Conservation (phyloP, 2,888 invertebrate genomes). For the Eupithecia subumbrata region DNA sequence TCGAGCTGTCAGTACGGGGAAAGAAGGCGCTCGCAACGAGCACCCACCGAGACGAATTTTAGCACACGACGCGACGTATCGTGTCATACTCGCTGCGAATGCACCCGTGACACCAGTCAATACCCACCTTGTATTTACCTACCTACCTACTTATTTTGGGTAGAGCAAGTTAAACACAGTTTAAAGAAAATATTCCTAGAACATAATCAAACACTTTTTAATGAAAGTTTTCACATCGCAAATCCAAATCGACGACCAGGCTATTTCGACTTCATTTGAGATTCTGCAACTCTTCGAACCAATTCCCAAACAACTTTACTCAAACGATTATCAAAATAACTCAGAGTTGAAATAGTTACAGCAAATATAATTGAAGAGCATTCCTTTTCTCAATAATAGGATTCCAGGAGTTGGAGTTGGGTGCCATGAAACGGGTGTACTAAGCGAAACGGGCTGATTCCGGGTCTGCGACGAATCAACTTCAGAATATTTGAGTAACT, state of each 20-base stretch:
- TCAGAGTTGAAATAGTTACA: neutral
- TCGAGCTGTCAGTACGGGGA: too few relatives aligned
- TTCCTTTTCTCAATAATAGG: neutral
- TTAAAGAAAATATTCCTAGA: neutral
- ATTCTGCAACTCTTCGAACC: neutral
- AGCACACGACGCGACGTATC: too few relatives aligned
- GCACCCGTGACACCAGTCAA: too few relatives aligned
- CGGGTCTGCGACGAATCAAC: too few relatives aligned
- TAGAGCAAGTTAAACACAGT: neutral
- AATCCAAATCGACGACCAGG: neutral
- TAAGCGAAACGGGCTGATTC: too few relatives aligned
- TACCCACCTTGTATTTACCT: neutral
- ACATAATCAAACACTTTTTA: neutral
- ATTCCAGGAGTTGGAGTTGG: too few relatives aligned
- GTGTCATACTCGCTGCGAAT: too few relatives aligned
- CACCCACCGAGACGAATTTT: too few relatives aligned
- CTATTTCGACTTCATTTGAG: neutral
- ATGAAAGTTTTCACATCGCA: neutral
- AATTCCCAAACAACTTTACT: neutral
- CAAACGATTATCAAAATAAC: neutral
- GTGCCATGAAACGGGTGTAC: too few relatives aligned
- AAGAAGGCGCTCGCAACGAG: too few relatives aligned
- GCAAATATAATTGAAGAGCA: neutral
- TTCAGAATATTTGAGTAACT: too few relatives aligned
- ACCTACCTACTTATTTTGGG: neutral